Base-by-base conservation (phyloP, 2,113 vertebrate genomes). In the Misgurnus mizolepis region DNA sequence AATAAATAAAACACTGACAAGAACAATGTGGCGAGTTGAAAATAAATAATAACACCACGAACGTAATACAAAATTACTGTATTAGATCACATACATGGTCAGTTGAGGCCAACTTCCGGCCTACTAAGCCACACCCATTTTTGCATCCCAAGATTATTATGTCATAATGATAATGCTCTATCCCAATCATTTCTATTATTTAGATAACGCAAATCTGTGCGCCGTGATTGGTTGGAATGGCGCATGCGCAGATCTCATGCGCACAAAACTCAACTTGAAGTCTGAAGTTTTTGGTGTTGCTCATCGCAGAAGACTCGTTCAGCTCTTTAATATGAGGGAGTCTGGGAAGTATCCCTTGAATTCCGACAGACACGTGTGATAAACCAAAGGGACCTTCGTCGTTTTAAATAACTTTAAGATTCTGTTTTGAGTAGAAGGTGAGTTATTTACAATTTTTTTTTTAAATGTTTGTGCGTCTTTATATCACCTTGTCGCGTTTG, bases 191-290 rank as follows among this genome's bases (percentile, higher is more conserved):
- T 10, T 47, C 7, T 47, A 8, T 47, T 10, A 7, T 8, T 5
- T 7, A 10, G 45, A 15, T 10, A 12, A 11, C 3, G 3, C 2
- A 53, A 53, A 4, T 53, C 9, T 10, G 8, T 58, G 5, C 39
- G 27, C 9, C 18, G 50, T 17, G 17, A 49, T 45, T 72, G 68
- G 67, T 15, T 66, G 14, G 0, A 12, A 6, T 0, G 0, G 45
- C 78, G 82, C 76, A 84, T 62, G 66, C 67, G 72, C 78, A 80
- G 55, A 53, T 27, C 22, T 22, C 22, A 4, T 18, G 17, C 53
- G 27, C 41, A 49, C 9, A 64, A 40, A 27, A 69, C 8, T 69
- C 0, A 58, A 55, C 7, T 75, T 50, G 12, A 58, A 71, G 67
- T 56, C 41, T 2, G 47, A 43, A 60, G 67, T 3, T 40, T 17